Evolutionary conservation across 2,797 vertebrate species (phyloP), one percentile per base, ranked within the genome.

Genomic region (Todus mexicanus): DNA sequence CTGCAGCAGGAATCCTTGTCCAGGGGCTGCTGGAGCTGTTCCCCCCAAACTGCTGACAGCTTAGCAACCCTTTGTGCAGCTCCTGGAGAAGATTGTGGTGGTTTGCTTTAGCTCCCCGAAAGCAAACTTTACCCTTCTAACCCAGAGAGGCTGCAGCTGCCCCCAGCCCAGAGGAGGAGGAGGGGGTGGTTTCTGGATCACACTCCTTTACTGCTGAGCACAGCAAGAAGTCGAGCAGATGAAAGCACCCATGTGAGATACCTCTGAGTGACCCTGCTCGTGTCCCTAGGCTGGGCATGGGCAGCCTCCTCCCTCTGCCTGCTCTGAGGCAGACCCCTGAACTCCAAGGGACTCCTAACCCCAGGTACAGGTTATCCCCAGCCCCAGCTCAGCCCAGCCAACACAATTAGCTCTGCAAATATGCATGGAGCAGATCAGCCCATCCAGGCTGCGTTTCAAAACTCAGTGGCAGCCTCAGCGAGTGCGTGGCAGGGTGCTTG

Each of bases 61-160:
- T 83, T 38, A n/a, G 53, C 60, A 59, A 60, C 59, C 65, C 27
- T 73, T 61, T 27, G 21, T 42, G 25, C 3, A 2, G 14, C 68
- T 64, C 53, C 35, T 10, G 31, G 16, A 61, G 84, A 35, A 25
- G 37, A 33, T 7, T 4, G 12, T 4, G 51, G 40, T 51, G 61
- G 40, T 96, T 94, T 84, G 68, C 60, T 79, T 85, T 69, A 75
- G 31, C 60, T 94, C 72, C 10, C 61, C 26, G 12, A 92, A n/a
- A 89, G 60, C 87, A 90, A 94, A 95, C 40, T 81, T 65, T 1
- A 54, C 6, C 40, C 61, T 37, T 65, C 43, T 42, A 47, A 40
- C 42, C 33, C 0, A 1, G 70, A 54, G 20, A 43, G 56, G 29
- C 57, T 77, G 56, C 75, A 90, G 72, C 88, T 77, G 9, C 33